phyloP scores from a whole-genome alignment of 1,140 invertebrate species.

The Pseudomyrmex gracilis region DNA sequence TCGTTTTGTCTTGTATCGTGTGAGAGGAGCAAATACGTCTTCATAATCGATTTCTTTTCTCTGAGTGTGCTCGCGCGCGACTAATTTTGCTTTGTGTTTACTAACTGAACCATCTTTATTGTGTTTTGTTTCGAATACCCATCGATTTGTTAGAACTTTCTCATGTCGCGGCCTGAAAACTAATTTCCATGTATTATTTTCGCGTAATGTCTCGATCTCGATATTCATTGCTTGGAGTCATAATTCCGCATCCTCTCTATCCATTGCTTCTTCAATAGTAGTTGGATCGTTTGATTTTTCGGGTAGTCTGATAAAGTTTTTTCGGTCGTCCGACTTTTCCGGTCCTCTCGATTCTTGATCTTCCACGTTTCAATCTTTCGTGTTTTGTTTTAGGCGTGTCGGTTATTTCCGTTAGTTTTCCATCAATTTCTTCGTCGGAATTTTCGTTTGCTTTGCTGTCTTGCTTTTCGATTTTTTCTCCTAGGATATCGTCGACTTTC shows the following conservation, averaged over 20 bases:
- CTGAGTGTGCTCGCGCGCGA: constrained; percentile 72
- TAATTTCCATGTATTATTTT: too few relatives aligned
- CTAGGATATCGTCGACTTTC: neutral
- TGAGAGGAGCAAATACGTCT: constrained; percentile 73
- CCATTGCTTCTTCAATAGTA: neutral
- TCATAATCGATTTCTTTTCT: constrained; percentile 68
- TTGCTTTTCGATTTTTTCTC: neutral
- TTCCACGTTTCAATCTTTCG: neutral
- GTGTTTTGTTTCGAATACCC: constrained; percentile 79
- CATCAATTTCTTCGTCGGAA: neutral
- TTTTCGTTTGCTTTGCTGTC: neutral
- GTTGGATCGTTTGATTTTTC: too few relatives aligned
- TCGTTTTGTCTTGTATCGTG: constrained; percentile 41
- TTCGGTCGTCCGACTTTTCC: too few relatives aligned
- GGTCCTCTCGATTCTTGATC: too few relatives aligned
- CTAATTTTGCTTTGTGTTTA: constrained; percentile 70
- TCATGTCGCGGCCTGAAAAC: too few relatives aligned
- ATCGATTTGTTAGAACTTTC: too few relatives aligned
- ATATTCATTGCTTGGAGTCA: too few relatives aligned
- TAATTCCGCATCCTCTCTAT: neutral
- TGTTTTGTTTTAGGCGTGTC: neutral
- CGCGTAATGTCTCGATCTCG: too few relatives aligned
- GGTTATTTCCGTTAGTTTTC: neutral
- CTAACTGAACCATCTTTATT: constrained; percentile 10
- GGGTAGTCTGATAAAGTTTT: too few relatives aligned